Percentiles rank a stretch among this genome's conserved stretches.
These are phyloP conservation scores for Bambusicola thoracicus DNA, from an alignment of 2,113 vertebrate genomes.

Conservation along the genomic window DNA sequence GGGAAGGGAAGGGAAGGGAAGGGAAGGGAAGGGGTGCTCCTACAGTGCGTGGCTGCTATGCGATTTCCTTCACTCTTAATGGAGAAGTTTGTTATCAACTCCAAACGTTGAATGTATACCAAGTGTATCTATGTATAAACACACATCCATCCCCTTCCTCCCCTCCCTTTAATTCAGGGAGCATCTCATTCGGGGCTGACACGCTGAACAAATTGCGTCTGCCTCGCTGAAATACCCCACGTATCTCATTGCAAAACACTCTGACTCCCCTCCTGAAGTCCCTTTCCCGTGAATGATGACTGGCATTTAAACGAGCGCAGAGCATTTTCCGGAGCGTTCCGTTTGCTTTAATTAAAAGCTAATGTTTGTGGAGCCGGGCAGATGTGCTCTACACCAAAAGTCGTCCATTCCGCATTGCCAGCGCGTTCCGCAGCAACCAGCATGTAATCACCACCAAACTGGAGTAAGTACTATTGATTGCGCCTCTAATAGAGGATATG, in stretches of 20 bases:
- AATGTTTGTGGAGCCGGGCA: neutral
- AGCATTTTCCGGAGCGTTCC: neutral
- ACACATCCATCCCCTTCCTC: neutral
- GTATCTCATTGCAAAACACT: neutral
- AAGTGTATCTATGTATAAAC: accelerated
- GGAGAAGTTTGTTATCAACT: neutral
- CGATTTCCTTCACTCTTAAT: neutral
- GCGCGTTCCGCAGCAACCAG: neutral
- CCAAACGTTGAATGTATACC: neutral
- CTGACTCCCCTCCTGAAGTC: neutral
- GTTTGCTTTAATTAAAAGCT: conserved; percentile 29
- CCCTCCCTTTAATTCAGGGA: neutral
- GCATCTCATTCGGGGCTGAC: accelerated
- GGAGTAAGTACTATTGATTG: conserved; percentile 25
- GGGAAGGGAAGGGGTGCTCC: neutral
- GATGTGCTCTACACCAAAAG: neutral
- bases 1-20: too few species aligned
- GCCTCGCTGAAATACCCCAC: neutral
- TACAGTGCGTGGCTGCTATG: neutral
- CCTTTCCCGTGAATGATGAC: neutral
- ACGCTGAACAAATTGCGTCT: neutral
- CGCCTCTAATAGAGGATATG: neutral
- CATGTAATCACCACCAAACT: conserved; percentile 25
- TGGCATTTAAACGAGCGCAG: conserved; percentile 3
- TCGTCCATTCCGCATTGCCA: neutral